A percentile compares a stretch with the other conserved stretches of the same genome.
Evolutionary conservation across 2,888 invertebrate genomes (phyloP).

Genomic region (Pemphredon lugubris): DNA sequence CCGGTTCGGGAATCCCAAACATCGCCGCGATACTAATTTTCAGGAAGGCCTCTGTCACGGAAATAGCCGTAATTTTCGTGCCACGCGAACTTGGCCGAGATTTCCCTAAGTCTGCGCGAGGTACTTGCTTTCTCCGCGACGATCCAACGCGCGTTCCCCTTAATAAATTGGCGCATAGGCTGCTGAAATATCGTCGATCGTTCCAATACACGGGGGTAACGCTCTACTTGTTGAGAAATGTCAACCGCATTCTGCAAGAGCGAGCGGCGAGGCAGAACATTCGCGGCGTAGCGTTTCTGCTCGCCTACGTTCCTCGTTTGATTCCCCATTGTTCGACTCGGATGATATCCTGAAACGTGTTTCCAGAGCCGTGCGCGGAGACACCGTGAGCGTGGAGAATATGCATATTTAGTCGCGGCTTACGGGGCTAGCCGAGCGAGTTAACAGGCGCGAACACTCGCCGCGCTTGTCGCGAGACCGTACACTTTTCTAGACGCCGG

Average conservation of each 20-base stretch:
- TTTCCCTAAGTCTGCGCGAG: no score
- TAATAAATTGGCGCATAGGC: conserved; percentile 4
- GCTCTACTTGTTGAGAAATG: conserved; percentile 69
- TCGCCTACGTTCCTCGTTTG: conserved; percentile 59
- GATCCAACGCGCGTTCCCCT: not conserved
- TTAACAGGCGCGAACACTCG: conserved; percentile 37
- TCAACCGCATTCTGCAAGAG: conserved; percentile 65
- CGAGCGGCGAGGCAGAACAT: conserved; percentile 53
- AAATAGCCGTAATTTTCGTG: no score
- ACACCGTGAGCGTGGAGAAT: conserved; percentile 32
- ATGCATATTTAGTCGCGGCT: conserved; percentile 44
- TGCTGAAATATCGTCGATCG: conserved; percentile 46
- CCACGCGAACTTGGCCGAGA: no score
- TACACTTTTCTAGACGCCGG: not conserved
- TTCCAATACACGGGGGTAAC: conserved; percentile 54
- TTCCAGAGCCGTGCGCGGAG: conserved; percentile 17
- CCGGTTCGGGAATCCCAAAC: no score
- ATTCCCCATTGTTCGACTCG: conserved; percentile 59
- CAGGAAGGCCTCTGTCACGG: no score
- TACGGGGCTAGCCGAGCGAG: conserved; percentile 26
- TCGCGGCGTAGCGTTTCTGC: conserved; percentile 45
- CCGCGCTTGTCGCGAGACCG: not conserved
- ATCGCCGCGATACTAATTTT: no score
- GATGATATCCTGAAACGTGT: conserved; percentile 57
- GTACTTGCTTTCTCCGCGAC: not conserved